Evolutionary conservation across 2,797 vertebrate genomes (phyloP).

Genomic region (Sebastes kiyomatsui): DNA sequence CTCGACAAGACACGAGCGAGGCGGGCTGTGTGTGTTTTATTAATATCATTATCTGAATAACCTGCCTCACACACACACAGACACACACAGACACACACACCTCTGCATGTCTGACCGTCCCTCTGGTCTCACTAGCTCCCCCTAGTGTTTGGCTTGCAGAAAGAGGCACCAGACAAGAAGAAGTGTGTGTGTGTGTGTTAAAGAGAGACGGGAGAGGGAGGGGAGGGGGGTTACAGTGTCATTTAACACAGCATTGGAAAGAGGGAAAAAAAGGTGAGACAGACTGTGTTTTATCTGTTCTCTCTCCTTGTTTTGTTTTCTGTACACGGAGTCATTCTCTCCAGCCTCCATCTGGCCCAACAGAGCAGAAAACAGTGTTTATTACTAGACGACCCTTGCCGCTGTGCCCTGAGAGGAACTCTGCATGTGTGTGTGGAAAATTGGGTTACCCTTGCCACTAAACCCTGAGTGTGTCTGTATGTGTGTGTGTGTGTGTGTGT

Average conservation of each 20-base stretch:
- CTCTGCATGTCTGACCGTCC: not conserved
- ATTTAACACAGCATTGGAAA: slow-evolving; percentile 42
- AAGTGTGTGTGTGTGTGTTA: not conserved
- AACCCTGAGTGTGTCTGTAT: slow-evolving; percentile 50
- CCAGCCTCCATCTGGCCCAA: slow-evolving; percentile 50
- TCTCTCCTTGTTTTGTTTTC: slow-evolving; percentile 38
- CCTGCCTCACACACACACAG: not conserved
- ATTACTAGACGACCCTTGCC: slow-evolving; percentile 67
- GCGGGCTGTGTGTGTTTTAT: slow-evolving; percentile 33
- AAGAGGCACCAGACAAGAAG: slow-evolving; percentile 22
- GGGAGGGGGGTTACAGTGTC: slow-evolving; percentile 62
- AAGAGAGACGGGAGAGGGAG: not conserved
- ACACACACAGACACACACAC: not conserved
- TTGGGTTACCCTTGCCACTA: slow-evolving; percentile 53
- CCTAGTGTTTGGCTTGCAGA: slow-evolving; percentile 46
- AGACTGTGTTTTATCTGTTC: slow-evolving; percentile 6
- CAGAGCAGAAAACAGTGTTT: slow-evolving; percentile 74
- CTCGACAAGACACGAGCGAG: slow-evolving; percentile 65
- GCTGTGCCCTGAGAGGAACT: slow-evolving; percentile 75
- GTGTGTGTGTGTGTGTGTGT: fast-evolving
- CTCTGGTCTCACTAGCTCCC: slow-evolving; percentile 48
- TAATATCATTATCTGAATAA: slow-evolving; percentile 7
- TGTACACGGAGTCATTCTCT: slow-evolving; percentile 56
- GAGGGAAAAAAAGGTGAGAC: not conserved
- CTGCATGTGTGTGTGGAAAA: slow-evolving; percentile 31